Evolutionary conservation across 2,797 vertebrate genomes (phyloP), one percentile per base, ranked within the genome.

Genomic region (Hemibagrus guttatus): DNA sequence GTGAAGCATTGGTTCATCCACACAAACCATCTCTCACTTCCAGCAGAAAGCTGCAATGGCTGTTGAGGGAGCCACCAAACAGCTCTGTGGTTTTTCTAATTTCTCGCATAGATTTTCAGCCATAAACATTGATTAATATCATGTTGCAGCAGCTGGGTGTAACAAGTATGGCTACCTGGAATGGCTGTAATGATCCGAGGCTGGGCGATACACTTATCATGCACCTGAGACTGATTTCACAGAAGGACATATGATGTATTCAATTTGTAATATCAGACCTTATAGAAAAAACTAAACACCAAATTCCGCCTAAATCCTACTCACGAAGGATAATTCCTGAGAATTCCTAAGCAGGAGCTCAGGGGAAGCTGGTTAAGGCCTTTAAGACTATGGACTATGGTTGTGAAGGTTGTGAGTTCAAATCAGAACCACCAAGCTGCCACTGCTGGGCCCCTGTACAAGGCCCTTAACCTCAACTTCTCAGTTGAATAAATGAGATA

Each of bases 11-110:
- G 86, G 89, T 89, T 91, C 81, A 89, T 91, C 87, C 85, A 88
- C 84, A 90, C 86, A 87, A 91, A 91, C 88, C 86, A 87, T 92
- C 91, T 86, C 91, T 93, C 90, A 89, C 86, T 89, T 83, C 75
- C 46, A 72, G 39, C 11, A 64, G 83, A 84, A 35, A 69, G 75
- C 72, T 56, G 81, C 59, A 61, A 63, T 72, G 46, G 80, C 84
- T 85, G 83, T 58, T 87, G 54, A 75, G 80, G 81, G 78, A 46
- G 56, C 66, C 61, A 61, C 80, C 79, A 71, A 79, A 71, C 83
- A 84, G 84, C 85, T 42, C 54, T 71, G 71, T 66, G 16, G 58
- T 39, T 74, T 87, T 84, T 85, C 85, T 64, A 86, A 88, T 75
- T 68, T 83, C 68, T 63, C 78, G 49, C 75, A 87, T 14, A 61